Conservation (phyloP, 2,888 invertebrate genomes). For the Chloroclystis v-ata region DNA sequence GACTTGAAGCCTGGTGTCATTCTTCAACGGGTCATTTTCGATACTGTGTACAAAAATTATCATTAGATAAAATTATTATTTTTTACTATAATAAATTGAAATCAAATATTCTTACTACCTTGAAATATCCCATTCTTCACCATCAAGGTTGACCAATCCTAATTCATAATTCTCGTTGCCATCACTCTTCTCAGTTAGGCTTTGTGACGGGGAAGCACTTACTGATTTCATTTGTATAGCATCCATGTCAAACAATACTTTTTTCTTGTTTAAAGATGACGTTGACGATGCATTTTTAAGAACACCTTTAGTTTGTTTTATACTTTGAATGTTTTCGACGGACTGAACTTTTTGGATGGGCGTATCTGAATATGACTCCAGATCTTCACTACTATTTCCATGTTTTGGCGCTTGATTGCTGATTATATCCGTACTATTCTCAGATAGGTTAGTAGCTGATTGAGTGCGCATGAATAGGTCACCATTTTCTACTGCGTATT, state of each 20-base stretch:
- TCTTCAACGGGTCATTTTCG: conserved; percentile 61
- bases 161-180: conserved; percentile 58
- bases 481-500: conserved; percentile 38
- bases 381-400: conserved; percentile 46
- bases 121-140: conserved; percentile 75
- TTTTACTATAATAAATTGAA: no score
- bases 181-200: conserved; percentile 62
- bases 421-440: conserved; percentile 12
- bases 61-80: neutral
- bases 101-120: no score
- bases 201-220: conserved; percentile 74
- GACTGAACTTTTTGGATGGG: conserved; percentile 43
- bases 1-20: conserved; percentile 58
- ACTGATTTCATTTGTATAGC: conserved; percentile 74
- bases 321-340: conserved; percentile 43
- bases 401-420: conserved; percentile 15
- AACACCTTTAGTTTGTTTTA: conserved; percentile 74
- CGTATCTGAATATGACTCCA: conserved; percentile 43
- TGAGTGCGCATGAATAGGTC: conserved; percentile 42
- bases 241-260: conserved; percentile 81
- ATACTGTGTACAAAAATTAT: conserved; percentile 50
- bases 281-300: conserved; percentile 77
- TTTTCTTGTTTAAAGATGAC: conserved; percentile 79
- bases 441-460: conserved; percentile 43
- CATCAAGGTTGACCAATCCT: conserved; percentile 62